Percentiles rank a stretch among this genome's conserved stretches.
These are phyloP conservation scores for Euwallacea similis DNA, from an alignment of 1,140 invertebrate species.

Conservation along the genomic window DNA sequence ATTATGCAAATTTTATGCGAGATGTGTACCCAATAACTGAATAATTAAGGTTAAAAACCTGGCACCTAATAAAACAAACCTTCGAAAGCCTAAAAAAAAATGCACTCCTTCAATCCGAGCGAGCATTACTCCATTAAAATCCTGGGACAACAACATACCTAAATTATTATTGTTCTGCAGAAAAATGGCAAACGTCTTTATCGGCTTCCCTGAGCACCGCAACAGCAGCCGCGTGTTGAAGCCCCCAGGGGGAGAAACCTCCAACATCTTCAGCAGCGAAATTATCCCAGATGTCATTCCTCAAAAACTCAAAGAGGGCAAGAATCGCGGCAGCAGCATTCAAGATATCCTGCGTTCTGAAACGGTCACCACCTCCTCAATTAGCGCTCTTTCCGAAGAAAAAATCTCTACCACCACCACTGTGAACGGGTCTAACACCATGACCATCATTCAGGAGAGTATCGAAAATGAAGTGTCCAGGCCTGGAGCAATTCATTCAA, in stretches of 20 bases:
- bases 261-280: conserved; percentile 37
- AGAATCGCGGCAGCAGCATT: conserved; percentile 26
- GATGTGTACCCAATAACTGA: no score
- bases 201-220: conserved; percentile 37
- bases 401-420: neutral
- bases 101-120: no score
- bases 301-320: neutral
- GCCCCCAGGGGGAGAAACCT: conserved; percentile 38
- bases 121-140: neutral
- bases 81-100: no score
- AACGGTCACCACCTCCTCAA: neutral
- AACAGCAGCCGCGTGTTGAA: conserved; percentile 36
- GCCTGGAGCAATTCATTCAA: neutral
- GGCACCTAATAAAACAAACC: no score
- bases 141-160: neutral
- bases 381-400: neutral
- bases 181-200: conserved; percentile 34
- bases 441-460: neutral
- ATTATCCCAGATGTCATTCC: conserved; percentile 20
- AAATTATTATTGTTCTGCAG: conserved; percentile 18
- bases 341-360: conserved; percentile 28
- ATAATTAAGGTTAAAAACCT: no score
- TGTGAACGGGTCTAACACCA: neutral
- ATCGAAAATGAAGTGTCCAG: neutral
- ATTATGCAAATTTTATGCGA: no score